Evolutionary conservation across 2,797 vertebrate genomes (phyloP).

Genomic region (Labroides dimidiatus): DNA sequence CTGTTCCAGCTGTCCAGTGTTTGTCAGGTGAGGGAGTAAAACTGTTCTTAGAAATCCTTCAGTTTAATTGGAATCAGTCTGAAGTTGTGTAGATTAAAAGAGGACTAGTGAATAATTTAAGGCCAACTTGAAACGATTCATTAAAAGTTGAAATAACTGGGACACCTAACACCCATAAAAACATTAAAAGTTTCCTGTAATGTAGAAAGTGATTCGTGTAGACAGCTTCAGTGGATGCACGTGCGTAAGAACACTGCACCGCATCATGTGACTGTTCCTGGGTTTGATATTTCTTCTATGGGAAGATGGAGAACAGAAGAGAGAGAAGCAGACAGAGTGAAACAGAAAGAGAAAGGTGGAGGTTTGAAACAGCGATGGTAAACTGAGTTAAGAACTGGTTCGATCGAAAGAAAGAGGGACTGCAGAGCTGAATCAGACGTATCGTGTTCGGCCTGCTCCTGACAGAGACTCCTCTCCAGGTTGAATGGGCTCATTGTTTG

Average conservation of each 20-base stretch:
- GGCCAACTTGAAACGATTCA: too few relatives aligned
- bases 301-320: slow-evolving; percentile 4
- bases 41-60: not conserved
- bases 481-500: slow-evolving; percentile 85
- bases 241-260: too few relatives aligned
- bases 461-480: slow-evolving; percentile 77
- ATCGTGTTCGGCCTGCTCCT: slow-evolving; percentile 79
- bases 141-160: too few relatives aligned
- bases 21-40: not conserved
- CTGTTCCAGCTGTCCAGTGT: not conserved
- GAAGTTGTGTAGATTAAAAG: too few relatives aligned
- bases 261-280: not conserved
- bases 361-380: slow-evolving; percentile 29
- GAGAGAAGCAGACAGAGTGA: slow-evolving; percentile 25
- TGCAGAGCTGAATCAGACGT: slow-evolving; percentile 79
- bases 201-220: too few relatives aligned
- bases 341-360: slow-evolving; percentile 28
- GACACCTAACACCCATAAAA: too few relatives aligned
- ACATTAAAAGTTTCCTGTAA: too few relatives aligned
- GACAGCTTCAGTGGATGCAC: too few relatives aligned
- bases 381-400: slow-evolving; percentile 51
- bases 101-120: too few relatives aligned
- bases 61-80: too few relatives aligned
- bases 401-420: slow-evolving; percentile 64
- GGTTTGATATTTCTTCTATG: slow-evolving; percentile 7